phyloP scores from a whole-genome alignment of 2,888 invertebrate species.

The Drosophila rellima region DNA sequence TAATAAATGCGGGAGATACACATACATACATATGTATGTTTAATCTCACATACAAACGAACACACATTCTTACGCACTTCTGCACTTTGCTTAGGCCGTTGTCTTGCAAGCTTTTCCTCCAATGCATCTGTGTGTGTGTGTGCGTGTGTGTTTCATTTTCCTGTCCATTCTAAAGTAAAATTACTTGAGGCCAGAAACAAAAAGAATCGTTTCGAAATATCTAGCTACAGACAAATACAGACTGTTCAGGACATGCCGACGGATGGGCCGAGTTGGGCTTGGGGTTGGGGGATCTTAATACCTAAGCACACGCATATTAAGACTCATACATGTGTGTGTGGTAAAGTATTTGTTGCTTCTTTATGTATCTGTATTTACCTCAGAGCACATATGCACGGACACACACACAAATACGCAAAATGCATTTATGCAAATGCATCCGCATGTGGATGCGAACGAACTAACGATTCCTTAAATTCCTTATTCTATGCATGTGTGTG shows the following conservation, averaged over 20 bases:
- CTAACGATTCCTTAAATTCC: slow-evolving; percentile 67
- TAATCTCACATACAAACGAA: neutral
- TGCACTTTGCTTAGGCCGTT: slow-evolving; percentile 38
- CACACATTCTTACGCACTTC: slow-evolving; percentile 44
- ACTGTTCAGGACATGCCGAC: neutral
- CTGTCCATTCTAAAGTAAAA: slow-evolving; percentile 54
- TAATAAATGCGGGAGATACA: neutral
- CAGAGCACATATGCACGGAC: slow-evolving; percentile 16
- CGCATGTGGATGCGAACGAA: slow-evolving; percentile 48
- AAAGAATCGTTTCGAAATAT: slow-evolving; percentile 57
- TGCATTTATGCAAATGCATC: slow-evolving; percentile 43
- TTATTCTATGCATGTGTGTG: slow-evolving; percentile 15
- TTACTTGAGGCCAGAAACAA: slow-evolving; percentile 64
- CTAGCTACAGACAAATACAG: slow-evolving; percentile 39
- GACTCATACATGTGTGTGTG: neutral
- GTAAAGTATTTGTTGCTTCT: slow-evolving; percentile 19
- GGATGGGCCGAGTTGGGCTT: neutral
- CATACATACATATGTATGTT: neutral
- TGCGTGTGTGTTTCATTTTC: slow-evolving; percentile 34
- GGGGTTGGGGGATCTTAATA: slow-evolving; percentile 44
- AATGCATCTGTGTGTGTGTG: neutral
- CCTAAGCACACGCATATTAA: slow-evolving; percentile 24
- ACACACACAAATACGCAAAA: slow-evolving; percentile 15
- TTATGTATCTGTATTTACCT: slow-evolving; percentile 19
- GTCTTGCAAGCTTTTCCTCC: slow-evolving; percentile 39